Evolutionary conservation across 2,113 vertebrate genomes (phyloP), one percentile per base, ranked within the genome.

Genomic region (Willisornis vidua): DNA sequence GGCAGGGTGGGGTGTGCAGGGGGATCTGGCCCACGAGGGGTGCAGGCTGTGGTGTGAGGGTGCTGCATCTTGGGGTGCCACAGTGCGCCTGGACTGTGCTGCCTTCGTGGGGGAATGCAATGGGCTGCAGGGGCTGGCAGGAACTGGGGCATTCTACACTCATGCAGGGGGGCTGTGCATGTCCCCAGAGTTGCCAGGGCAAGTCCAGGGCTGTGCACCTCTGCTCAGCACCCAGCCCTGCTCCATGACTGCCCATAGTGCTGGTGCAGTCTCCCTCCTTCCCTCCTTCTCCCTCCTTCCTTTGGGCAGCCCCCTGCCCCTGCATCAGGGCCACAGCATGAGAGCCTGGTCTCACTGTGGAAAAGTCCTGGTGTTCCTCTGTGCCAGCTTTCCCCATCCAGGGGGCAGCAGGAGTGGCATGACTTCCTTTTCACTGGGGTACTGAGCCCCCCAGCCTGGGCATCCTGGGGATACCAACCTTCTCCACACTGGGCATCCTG

Each of bases 91-190:
- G 0, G 12, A 33, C 16, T 6, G 10, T 54, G 17, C 46, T 24
- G 26, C 12, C 26, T 76, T 25, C 0, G 0, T 7, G 4, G 46
- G 11, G 16, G 23, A 6, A 9, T 39, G 20, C 19, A n/a, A 3
- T 1, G 19, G 61, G 46, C 29, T 59, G 18, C n/a, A 14, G 1
- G 1, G 57, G 18, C 19, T 77, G 54, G 48, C 29, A 73, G 48
- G 52, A 37, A 7, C 0, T 0, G 4, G 71, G 24, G 35, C 16
- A 55, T n/a, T 19, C 28, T 31, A 35, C 49, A 57, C 3, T 10
- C 7, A 0, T 8, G 25, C 5, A 8, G 0, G 1, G 24, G 16
- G 22, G 5, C n/a, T 35, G 22, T 22, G 19, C 1, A 0, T 7
- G 25, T 45, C 23, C 58, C 77, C 72, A 72, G 76, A 1, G 15